Percentiles rank a stretch among this genome's conserved stretches.
phyloP scores from a whole-genome alignment of 1,140 invertebrate species.

The Brachionus koreanus region DNA sequence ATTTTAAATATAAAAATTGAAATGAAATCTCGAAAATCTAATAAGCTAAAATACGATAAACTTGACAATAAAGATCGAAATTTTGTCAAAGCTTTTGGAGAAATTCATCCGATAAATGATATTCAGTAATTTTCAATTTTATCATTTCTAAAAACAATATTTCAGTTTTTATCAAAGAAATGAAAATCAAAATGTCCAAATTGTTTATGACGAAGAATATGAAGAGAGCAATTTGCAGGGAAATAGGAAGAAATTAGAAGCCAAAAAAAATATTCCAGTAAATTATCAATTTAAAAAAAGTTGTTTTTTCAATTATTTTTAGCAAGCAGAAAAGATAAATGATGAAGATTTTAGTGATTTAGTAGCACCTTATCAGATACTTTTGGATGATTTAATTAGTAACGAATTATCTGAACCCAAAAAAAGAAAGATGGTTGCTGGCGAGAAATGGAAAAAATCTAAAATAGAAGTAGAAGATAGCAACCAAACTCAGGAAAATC shows the following conservation, averaged over 20 bases:
- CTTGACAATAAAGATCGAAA: slow-evolving; percentile 20
- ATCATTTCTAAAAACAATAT: not conserved
- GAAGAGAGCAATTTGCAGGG: not conserved
- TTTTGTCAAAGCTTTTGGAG: slow-evolving; percentile 27
- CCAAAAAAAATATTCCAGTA: not conserved
- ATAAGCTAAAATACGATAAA: not conserved
- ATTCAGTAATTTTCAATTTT: not conserved
- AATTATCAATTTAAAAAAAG: not conserved
- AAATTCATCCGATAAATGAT: slow-evolving; percentile 36
- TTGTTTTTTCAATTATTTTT: not conserved
- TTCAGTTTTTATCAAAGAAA: not conserved
- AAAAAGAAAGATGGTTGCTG: not conserved
- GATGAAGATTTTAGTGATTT: not conserved
- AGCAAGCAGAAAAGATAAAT: not conserved
- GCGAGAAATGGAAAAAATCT: not conserved
- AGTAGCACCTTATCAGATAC: not conserved
- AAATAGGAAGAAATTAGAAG: not conserved
- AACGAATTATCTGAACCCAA: not conserved
- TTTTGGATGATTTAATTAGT: not conserved
- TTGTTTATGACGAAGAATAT: slow-evolving; percentile 23
- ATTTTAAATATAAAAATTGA: not conserved
- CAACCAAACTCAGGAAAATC: not conserved
- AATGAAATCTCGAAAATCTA: not conserved
- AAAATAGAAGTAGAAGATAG: not conserved
- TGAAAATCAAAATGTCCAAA: not conserved